phyloP scores from a whole-genome alignment of 2,797 vertebrate species.

The Nannoperca australis region DNA sequence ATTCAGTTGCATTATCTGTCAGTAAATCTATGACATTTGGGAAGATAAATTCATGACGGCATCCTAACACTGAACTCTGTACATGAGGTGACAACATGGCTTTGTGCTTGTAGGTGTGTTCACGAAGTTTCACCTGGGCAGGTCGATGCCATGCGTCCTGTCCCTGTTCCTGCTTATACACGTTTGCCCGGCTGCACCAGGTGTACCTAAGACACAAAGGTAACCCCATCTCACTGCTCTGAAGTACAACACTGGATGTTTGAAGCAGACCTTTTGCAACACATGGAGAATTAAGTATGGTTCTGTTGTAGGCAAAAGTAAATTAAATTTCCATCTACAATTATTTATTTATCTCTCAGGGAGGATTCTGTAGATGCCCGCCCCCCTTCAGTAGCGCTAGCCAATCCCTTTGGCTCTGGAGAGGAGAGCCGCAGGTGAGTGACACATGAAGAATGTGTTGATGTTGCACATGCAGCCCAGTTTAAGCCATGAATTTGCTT shows the following conservation, averaged over 20 bases:
- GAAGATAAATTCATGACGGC: not conserved
- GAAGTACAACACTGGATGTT: not conserved
- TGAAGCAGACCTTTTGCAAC: too few species aligned
- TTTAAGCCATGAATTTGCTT: not conserved
- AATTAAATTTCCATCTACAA: not conserved
- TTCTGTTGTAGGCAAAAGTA: not conserved
- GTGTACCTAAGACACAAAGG: slow-evolving; percentile 66
- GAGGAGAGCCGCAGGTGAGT: slow-evolving; percentile 79
- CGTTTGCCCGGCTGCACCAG: slow-evolving; percentile 72
- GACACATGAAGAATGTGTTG: not conserved
- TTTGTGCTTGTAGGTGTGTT: slow-evolving; percentile 55
- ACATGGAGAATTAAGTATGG: too few species aligned
- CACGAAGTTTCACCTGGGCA: slow-evolving; percentile 53
- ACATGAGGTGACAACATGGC: not conserved
- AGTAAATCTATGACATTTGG: not conserved
- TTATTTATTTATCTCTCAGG: slow-evolving; percentile 49
- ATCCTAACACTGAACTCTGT: not conserved
- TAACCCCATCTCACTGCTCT: slow-evolving; percentile 12
- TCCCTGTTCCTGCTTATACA: slow-evolving; percentile 60
- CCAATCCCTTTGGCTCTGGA: slow-evolving; percentile 80
- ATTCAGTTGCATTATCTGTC: not conserved
- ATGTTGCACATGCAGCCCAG: not conserved
- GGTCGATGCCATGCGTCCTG: slow-evolving; percentile 47
- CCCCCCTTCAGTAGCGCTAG: slow-evolving; percentile 29
- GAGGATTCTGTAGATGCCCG: slow-evolving; percentile 40